A percentile compares a stretch with the other conserved stretches of the same genome.
Evolutionary conservation across 2,797 vertebrate species (phyloP).

Genomic region (Loris lydekkerianus): DNA sequence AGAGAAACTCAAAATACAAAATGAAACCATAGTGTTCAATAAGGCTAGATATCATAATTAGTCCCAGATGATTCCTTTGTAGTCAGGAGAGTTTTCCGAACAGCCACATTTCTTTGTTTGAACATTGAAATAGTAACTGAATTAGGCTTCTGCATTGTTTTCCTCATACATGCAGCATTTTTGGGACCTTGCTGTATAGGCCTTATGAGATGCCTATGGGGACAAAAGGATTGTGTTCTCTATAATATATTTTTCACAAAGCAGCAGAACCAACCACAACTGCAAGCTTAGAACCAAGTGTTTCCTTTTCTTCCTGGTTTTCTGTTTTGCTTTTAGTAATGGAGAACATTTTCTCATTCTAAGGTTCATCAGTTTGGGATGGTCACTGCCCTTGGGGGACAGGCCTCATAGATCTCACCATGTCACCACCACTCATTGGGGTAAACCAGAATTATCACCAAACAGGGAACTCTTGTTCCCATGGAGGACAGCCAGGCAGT

Average conservation of each 20-base stretch:
- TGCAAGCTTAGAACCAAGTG: neutral
- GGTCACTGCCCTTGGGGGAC: neutral
- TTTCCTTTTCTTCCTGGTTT: neutral
- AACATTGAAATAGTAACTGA: slow-evolving; percentile 64
- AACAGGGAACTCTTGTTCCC: neutral
- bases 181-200: neutral
- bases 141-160: slow-evolving; percentile 13
- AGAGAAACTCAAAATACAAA: slow-evolving; percentile 63
- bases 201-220: neutral
- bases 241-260: neutral
- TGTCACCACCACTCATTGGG: neutral
- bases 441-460: neutral
- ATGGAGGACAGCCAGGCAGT: neutral
- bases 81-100: slow-evolving; percentile 66
- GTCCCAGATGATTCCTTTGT: slow-evolving; percentile 71
- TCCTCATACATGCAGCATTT: neutral
- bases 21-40: slow-evolving; percentile 59
- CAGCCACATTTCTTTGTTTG: slow-evolving; percentile 70
- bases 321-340: neutral
- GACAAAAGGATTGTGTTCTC: neutral
- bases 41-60: slow-evolving; percentile 57
- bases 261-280: neutral
- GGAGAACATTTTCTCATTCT: neutral
- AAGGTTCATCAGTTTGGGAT: neutral
- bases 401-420: neutral